Conservation (phyloP, 2,797 vertebrate genomes). For the Naso thynnoides region DNA sequence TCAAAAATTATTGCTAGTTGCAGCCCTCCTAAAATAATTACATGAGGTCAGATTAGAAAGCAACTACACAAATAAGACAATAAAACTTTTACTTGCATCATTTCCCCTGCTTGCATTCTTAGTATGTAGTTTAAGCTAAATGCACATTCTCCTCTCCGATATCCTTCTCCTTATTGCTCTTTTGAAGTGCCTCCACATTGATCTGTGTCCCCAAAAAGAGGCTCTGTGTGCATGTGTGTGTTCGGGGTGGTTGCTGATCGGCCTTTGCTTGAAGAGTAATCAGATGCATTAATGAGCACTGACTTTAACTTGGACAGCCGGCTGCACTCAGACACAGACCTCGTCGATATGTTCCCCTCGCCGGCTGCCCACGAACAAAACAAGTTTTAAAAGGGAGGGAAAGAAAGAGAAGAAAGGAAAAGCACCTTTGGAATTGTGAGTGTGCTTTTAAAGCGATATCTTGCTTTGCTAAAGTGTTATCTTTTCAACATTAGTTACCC, state of each 20-base stretch:
- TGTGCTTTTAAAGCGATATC: slow-evolving; percentile 64
- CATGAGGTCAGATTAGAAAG: not conserved
- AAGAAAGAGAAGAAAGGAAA: slow-evolving; percentile 41
- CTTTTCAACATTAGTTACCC: slow-evolving; percentile 53
- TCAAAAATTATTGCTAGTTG: not conserved
- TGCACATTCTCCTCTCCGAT: slow-evolving; percentile 53
- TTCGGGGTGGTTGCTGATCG: slow-evolving; percentile 34
- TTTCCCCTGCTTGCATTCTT: slow-evolving; percentile 40
- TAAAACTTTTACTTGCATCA: slow-evolving; percentile 33
- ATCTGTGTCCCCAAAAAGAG: slow-evolving; percentile 64
- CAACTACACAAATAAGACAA: slow-evolving; percentile 10
- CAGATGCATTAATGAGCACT: slow-evolving; percentile 78
- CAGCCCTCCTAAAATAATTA: not conserved
- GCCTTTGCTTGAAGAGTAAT: slow-evolving; percentile 71
- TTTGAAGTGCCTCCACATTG: slow-evolving; percentile 73
- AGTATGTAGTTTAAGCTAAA: slow-evolving; percentile 45
- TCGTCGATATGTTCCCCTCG: slow-evolving; percentile 69
- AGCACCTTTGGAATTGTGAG: slow-evolving; percentile 65
- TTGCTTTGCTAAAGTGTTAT: slow-evolving; percentile 64
- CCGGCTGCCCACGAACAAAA: slow-evolving; percentile 70
- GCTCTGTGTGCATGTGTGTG: slow-evolving; percentile 30
- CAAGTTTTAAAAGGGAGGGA: slow-evolving; percentile 51
- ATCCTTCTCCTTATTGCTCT: slow-evolving; percentile 56
- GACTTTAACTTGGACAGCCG: slow-evolving; percentile 71
- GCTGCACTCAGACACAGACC: slow-evolving; percentile 72